Evolutionary conservation across 2,113 vertebrate species (phyloP).

Genomic region (Pseudopodoces humilis): DNA sequence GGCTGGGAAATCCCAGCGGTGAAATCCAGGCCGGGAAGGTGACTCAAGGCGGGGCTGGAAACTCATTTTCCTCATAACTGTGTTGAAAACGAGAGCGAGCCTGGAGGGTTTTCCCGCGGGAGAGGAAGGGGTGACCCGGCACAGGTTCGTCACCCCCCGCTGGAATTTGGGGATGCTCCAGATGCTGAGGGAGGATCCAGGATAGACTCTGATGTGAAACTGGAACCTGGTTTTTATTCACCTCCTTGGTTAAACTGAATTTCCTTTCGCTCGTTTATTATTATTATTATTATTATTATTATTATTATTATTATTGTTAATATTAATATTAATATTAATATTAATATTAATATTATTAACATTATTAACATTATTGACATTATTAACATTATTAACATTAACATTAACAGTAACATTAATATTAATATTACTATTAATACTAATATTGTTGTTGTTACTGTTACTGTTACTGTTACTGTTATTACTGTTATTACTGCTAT

Average conservation of each 20-base stretch:
- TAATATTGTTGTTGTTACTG: too few relatives aligned
- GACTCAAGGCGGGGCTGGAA: not conserved
- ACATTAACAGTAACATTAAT: too few relatives aligned
- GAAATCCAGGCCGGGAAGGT: not conserved
- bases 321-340: too few relatives aligned
- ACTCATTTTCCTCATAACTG: rapidly evolving
- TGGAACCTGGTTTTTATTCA: not conserved
- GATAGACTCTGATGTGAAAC: not conserved
- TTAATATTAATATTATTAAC: too few relatives aligned
- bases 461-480: too few relatives aligned
- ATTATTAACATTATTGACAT: too few relatives aligned
- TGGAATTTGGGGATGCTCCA: not conserved
- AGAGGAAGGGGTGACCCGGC: not conserved
- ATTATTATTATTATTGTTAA: too few relatives aligned
- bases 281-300: too few relatives aligned
- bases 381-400: too few relatives aligned
- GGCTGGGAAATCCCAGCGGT: not conserved
- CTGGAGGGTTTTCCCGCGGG: not conserved
- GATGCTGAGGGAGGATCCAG: not conserved
- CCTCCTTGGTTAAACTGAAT: not conserved
- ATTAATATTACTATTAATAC: too few relatives aligned
- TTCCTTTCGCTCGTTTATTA: too few relatives aligned
- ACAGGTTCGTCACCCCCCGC: rapidly evolving
- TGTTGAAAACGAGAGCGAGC: not conserved
- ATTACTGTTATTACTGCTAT: too few relatives aligned